Evolutionary conservation across 2,888 invertebrate species (phyloP).

Genomic region (Polydrusus pterygomalis): DNA sequence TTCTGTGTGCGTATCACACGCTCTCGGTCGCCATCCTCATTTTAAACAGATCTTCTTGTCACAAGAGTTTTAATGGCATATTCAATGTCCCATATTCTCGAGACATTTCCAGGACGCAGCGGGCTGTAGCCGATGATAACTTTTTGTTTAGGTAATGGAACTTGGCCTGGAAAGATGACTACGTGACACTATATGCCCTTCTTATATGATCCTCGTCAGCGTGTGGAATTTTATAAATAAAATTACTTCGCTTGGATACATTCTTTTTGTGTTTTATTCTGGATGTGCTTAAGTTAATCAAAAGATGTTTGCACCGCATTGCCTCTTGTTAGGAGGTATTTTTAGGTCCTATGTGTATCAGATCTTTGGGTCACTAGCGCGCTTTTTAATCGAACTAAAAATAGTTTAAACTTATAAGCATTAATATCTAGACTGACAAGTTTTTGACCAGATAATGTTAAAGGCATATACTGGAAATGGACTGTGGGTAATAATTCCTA

Average conservation of each 20-base stretch:
- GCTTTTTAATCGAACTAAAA: too few species aligned
- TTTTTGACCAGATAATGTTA: too few species aligned
- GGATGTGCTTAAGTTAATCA: neutral
- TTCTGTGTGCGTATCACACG: slow-evolving; percentile 57
- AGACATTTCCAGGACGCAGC: slow-evolving; percentile 42
- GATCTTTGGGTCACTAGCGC: too few species aligned
- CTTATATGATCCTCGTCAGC: slow-evolving; percentile 20
- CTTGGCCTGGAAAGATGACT: slow-evolving; percentile 31
- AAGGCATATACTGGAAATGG: too few species aligned
- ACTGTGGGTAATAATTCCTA: too few species aligned
- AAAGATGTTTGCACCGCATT: neutral
- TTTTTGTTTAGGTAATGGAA: slow-evolving; percentile 43
- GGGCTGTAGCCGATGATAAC: slow-evolving; percentile 35
- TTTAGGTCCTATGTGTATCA: too few species aligned
- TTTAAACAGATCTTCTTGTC: slow-evolving; percentile 57
- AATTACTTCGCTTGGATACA: neutral
- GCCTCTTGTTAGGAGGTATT: neutral
- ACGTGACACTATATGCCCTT: slow-evolving; percentile 22
- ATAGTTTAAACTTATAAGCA: too few species aligned
- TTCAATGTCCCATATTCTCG: slow-evolving; percentile 57
- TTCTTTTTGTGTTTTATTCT: slow-evolving; percentile 1
- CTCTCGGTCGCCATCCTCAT: slow-evolving; percentile 48
- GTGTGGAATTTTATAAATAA: slow-evolving; percentile 20
- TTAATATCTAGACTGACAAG: too few species aligned
- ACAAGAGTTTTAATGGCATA: slow-evolving; percentile 59